These are phyloP conservation scores for Kryptolebias marmoratus DNA, from an alignment of 2,113 vertebrate species.

Conservation along the genomic window DNA sequence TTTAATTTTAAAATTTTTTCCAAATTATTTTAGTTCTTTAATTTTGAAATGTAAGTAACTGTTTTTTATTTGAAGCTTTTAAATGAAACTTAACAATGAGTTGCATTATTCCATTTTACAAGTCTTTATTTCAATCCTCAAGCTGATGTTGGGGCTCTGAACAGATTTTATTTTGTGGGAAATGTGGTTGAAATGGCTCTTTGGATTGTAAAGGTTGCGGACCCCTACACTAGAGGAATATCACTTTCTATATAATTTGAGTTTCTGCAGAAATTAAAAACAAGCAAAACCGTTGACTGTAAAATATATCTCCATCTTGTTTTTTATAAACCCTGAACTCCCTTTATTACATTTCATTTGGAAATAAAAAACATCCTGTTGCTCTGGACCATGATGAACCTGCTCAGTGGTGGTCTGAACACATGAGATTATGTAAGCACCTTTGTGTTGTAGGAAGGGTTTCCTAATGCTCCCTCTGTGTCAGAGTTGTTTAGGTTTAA, in stretches of 20 bases:
- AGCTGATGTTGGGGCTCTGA: too few relatives aligned
- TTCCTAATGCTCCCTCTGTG: slow-evolving; percentile 22
- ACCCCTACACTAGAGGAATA: neutral
- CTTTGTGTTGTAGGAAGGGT: neutral
- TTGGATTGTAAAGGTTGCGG: too few relatives aligned
- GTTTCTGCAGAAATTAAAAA: slow-evolving; percentile 2
- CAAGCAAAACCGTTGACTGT: neutral
- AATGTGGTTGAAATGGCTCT: too few relatives aligned
- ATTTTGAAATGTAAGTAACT: too few relatives aligned
- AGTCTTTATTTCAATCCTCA: too few relatives aligned
- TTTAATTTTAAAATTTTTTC: too few relatives aligned
- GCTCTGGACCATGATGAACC: slow-evolving; percentile 15
- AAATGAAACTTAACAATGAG: too few relatives aligned
- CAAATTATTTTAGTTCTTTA: too few relatives aligned
- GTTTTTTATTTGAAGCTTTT: too few relatives aligned
- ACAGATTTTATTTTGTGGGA: too few relatives aligned
- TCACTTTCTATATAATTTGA: slow-evolving; percentile 13
- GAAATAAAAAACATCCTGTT: slow-evolving; percentile 25
- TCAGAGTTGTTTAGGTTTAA: slow-evolving; percentile 46
- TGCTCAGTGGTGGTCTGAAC: slow-evolving; percentile 32
- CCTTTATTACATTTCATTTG: slow-evolving; percentile 17
- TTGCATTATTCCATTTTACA: too few relatives aligned
- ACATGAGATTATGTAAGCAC: slow-evolving; percentile 12
- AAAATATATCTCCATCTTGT: slow-evolving; percentile 17
- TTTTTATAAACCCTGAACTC: slow-evolving; percentile 32